Evolutionary conservation across 2,113 vertebrate genomes (phyloP).

Genomic region (Coturnix japonica): DNA sequence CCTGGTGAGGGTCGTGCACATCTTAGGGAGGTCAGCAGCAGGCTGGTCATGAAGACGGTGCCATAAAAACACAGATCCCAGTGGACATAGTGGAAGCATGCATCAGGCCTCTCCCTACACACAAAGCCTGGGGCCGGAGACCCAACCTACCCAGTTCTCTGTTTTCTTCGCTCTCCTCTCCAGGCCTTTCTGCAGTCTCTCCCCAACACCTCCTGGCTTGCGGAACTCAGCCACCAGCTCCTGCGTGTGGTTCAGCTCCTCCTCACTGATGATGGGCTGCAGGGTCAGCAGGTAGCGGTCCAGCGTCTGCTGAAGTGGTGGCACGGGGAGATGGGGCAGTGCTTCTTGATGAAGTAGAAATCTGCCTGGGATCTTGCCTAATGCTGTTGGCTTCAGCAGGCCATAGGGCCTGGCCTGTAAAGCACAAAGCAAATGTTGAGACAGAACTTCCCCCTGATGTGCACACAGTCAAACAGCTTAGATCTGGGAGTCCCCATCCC

Average conservation of each 20-base stretch:
- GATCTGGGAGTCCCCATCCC: neutral
- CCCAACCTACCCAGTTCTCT: slow-evolving; percentile 91
- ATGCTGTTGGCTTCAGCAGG: slow-evolving; percentile 85
- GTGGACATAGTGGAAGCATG: neutral
- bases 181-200: slow-evolving; percentile 89
- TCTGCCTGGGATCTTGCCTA: slow-evolving; percentile 79
- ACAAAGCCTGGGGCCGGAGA: neutral
- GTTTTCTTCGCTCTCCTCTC: slow-evolving; percentile 84
- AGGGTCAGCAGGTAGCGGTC: slow-evolving; percentile 87
- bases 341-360: slow-evolving; percentile 89
- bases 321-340: slow-evolving; percentile 87
- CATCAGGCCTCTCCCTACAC: neutral
- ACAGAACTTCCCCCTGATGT: neutral
- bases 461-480: neutral
- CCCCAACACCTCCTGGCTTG: slow-evolving; percentile 85
- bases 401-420: slow-evolving; percentile 81
- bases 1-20: neutral
- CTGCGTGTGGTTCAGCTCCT: slow-evolving; percentile 85
- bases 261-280: slow-evolving; percentile 88
- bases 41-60: neutral
- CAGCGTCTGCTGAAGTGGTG: slow-evolving; percentile 89
- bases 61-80: neutral
- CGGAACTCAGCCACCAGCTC: slow-evolving; percentile 86
- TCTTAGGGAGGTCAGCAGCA: neutral
- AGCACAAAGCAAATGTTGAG: slow-evolving; percentile 37